Evolutionary conservation across 1,140 invertebrate species (phyloP).

Genomic region (Zaprionus lachaisei): DNA sequence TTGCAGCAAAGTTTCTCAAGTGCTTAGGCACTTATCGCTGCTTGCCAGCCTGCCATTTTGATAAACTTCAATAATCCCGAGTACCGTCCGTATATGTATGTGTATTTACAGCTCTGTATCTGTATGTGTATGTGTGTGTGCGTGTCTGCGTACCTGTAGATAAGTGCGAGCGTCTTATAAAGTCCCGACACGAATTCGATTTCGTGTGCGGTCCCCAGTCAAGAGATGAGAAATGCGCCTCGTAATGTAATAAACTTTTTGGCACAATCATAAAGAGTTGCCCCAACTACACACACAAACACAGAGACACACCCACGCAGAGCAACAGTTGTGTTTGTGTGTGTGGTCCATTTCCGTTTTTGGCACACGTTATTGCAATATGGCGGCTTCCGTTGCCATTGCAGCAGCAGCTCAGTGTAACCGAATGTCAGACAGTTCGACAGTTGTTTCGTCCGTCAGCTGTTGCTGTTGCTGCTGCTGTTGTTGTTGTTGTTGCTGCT

Average conservation of each 20-base stretch:
- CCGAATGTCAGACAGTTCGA: conserved; percentile 41
- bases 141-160: conserved; percentile 71
- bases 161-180: conserved; percentile 64
- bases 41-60: conserved; percentile 64
- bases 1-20: conserved; percentile 66
- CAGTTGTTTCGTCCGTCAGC: conserved; percentile 20
- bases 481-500: conserved; percentile 40
- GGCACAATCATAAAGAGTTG: conserved; percentile 64
- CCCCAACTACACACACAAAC: conserved; percentile 10
- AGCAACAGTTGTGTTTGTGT: conserved; percentile 56
- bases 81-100: conserved; percentile 1
- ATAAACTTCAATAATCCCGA: conserved; percentile 79
- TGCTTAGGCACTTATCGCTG: conserved; percentile 79
- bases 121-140: conserved; percentile 19
- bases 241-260: conserved; percentile 71
- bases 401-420: conserved; percentile 27
- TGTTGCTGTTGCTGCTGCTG: conserved; percentile 7
- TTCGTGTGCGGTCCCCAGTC: conserved; percentile 45
- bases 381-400: conserved; percentile 77
- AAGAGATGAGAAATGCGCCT: conserved; percentile 50
- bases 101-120: conserved; percentile 35
- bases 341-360: conserved; percentile 70
- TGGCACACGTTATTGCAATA: conserved; percentile 78
- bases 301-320: not conserved
- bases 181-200: conserved; percentile 77